phyloP scores from a whole-genome alignment of 2,888 invertebrate genomes.

The Lissocephala sabroskyi region DNA sequence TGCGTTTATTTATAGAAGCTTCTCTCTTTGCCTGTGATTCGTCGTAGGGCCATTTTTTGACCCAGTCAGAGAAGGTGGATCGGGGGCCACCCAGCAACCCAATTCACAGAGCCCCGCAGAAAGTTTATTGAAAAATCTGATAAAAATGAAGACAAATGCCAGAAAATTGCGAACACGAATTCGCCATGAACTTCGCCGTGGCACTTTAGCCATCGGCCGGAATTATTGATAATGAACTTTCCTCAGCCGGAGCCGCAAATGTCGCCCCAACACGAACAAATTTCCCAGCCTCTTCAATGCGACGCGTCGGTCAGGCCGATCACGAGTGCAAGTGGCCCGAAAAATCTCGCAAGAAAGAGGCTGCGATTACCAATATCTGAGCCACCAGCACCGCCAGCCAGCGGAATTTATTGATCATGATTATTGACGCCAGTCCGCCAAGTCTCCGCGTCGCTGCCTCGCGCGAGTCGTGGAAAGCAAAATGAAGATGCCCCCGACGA shows the following conservation, averaged over 20 bases:
- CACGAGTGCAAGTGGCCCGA: slow-evolving; percentile 33
- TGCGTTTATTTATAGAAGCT: slow-evolving; percentile 41
- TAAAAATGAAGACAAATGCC: slow-evolving; percentile 24
- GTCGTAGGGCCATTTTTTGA: background rate
- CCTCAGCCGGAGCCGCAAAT: too few species aligned
- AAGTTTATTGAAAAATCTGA: slow-evolving; percentile 37
- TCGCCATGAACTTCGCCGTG: slow-evolving; percentile 16
- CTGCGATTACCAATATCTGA: slow-evolving; percentile 23
- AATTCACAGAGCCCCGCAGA: slow-evolving; percentile 14
- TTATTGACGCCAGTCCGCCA: slow-evolving; percentile 43
- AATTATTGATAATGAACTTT: slow-evolving; percentile 43
- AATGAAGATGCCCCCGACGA: slow-evolving; percentile 41
- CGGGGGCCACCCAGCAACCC: slow-evolving; percentile 33
- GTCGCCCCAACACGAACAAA: slow-evolving; percentile 48
- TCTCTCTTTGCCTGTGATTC: slow-evolving; percentile 11
- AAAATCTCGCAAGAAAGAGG: background rate
- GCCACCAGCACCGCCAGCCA: too few species aligned
- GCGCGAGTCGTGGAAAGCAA: slow-evolving; percentile 47
- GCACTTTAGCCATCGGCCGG: background rate
- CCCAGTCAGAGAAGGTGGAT: too few species aligned
- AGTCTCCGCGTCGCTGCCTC: too few species aligned
- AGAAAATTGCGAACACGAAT: slow-evolving; percentile 28
- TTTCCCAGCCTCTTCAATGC: slow-evolving; percentile 52
- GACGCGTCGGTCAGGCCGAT: slow-evolving; percentile 43
- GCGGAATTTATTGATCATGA: slow-evolving; percentile 60